A percentile compares a stretch with the other conserved stretches of the same genome.
phyloP scores from a whole-genome alignment of 1,140 invertebrate genomes.

The Drosophila mojavensis region DNA sequence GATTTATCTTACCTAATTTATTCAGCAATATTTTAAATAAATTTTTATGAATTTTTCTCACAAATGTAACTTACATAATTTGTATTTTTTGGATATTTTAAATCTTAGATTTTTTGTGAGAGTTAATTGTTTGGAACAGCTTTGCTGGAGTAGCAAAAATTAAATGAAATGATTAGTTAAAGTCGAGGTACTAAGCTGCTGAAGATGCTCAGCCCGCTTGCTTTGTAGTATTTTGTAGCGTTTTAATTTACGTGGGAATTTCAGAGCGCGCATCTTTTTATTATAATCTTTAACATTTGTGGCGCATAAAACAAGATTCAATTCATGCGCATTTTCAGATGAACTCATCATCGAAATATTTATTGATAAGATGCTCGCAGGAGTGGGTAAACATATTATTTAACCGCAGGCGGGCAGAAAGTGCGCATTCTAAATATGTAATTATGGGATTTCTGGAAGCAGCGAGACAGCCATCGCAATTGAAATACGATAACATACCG shows the following conservation, averaged over 20 bases:
- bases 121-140: no score
- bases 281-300: neutral
- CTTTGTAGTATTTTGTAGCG: neutral
- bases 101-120: no score
- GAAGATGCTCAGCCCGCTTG: no score
- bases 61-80: no score
- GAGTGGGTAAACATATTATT: slow-evolving; percentile 16
- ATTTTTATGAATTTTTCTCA: no score
- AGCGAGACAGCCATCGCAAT: slow-evolving; percentile 13
- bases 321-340: slow-evolving; percentile 7
- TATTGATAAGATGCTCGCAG: slow-evolving; percentile 16
- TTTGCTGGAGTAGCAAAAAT: neutral
- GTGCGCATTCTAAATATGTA: slow-evolving; percentile 10
- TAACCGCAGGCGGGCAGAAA: slow-evolving; percentile 7
- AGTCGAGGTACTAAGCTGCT: neutral
- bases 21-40: no score
- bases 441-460: slow-evolving; percentile 10
- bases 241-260: slow-evolving; percentile 1
- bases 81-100: no score
- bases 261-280: neutral
- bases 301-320: neutral
- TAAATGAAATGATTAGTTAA: slow-evolving; percentile 1
- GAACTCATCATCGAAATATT: neutral
- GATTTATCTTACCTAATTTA: no score
- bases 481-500: slow-evolving; percentile 32